phyloP scores from a whole-genome alignment of 2,113 vertebrate genomes.

The Mandrillus leucophaeus region DNA sequence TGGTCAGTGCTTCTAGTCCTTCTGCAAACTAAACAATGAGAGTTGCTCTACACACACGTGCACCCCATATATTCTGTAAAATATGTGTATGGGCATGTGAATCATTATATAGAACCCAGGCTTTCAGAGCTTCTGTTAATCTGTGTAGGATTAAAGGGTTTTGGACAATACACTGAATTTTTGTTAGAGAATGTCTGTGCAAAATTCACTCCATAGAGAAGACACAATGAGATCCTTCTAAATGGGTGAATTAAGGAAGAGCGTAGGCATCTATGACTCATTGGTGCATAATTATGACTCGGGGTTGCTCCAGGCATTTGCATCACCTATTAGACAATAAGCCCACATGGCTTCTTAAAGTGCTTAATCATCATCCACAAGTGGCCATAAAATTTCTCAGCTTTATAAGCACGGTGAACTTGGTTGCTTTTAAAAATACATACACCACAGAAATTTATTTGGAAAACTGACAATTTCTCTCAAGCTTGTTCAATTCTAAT shows the following conservation, averaged over 20 bases:
- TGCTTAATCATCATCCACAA: not conserved
- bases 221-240: not conserved
- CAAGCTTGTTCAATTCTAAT: not conserved
- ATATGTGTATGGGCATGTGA: rapidly evolving
- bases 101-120: too few species aligned
- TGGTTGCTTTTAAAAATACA: not conserved
- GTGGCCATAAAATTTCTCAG: not conserved
- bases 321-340: not conserved
- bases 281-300: rapidly evolving
- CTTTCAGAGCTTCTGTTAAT: not conserved
- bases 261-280: rapidly evolving
- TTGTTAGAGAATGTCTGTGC: rapidly evolving
- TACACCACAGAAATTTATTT: not conserved
- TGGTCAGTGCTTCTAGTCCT: rapidly evolving
- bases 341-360: not conserved
- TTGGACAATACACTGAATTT: not conserved
- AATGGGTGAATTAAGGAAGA: not conserved
- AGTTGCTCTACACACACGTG: rapidly evolving
- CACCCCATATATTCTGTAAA: rapidly evolving
- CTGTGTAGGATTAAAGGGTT: not conserved
- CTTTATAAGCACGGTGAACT: not conserved
- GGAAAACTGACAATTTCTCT: not conserved
- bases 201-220: not conserved
- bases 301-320: too few species aligned
- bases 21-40: not conserved